Conservation (phyloP, 2,797 vertebrate genomes). For the Acipenser oxyrinchus region DNA sequence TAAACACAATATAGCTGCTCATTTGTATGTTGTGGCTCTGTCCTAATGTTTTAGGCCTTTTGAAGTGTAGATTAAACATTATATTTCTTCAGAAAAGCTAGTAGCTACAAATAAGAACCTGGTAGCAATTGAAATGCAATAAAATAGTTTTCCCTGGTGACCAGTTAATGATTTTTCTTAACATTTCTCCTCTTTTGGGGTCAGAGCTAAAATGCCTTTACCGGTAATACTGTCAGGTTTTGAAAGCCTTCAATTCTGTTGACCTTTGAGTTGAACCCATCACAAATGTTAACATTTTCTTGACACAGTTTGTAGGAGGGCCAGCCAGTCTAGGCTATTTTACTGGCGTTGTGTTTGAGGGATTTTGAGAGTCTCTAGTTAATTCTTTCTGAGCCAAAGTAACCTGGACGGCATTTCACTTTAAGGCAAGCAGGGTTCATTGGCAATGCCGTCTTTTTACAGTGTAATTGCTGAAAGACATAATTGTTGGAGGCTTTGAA, state of each 20-base stretch:
- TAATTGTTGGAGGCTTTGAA: conserved; percentile 76
- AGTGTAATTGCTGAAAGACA: conserved; percentile 81
- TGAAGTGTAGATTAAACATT: conserved; percentile 23
- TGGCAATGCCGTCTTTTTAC: conserved; percentile 70
- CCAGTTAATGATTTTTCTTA: conserved; percentile 62
- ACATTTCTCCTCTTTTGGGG: conserved; percentile 18
- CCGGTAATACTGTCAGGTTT: conserved; percentile 36
- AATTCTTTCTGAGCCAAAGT: conserved; percentile 53
- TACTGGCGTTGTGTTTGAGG: conserved; percentile 60
- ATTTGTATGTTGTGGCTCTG: conserved; percentile 5
- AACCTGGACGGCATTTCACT: conserved; percentile 65
- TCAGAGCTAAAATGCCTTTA: conserved; percentile 31
- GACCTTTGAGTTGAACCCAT: conserved; percentile 66
- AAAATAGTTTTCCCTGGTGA: conserved; percentile 52
- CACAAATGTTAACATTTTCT: conserved; percentile 65
- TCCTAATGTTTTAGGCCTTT: conserved; percentile 11
- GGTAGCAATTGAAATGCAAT: conserved; percentile 54
- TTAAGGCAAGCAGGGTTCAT: conserved; percentile 67
- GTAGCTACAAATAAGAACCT: conserved; percentile 42
- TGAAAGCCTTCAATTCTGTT: conserved; percentile 50
- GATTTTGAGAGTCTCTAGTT: conserved; percentile 58
- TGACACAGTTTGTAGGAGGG: conserved; percentile 49
- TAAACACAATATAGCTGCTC: conserved; percentile 28
- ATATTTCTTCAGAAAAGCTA: conserved; percentile 31
- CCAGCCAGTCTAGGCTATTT: conserved; percentile 64